Conservation (phyloP, 2,113 vertebrate genomes). For the Heteronetta atricapilla region DNA sequence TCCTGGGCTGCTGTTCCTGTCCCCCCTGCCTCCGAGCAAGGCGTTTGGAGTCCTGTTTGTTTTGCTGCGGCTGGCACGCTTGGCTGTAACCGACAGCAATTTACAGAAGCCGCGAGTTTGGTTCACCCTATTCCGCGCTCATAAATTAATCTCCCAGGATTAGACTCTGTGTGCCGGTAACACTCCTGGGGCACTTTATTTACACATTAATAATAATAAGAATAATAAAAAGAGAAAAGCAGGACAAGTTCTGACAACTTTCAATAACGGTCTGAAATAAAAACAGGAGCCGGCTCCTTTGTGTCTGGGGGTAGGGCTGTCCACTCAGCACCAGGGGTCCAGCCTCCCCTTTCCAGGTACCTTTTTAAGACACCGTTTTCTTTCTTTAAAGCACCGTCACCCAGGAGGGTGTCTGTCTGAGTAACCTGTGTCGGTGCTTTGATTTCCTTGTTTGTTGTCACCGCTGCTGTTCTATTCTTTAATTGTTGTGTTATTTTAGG, state of each 20-base stretch:
- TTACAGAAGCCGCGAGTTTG: not conserved
- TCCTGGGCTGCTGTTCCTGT: not conserved
- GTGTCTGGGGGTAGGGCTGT: conserved; percentile 8
- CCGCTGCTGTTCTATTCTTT: not conserved
- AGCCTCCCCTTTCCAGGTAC: conserved; percentile 7
- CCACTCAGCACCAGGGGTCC: not conserved
- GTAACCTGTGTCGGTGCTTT: not conserved
- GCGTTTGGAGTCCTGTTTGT: not conserved
- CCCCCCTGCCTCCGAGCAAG: not conserved
- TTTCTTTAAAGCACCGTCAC: not conserved
- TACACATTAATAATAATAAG: conserved; percentile 42
- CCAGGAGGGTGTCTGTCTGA: not conserved
- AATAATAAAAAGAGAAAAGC: conserved; percentile 31
- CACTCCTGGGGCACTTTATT: conserved; percentile 58
- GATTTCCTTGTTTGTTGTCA: not conserved
- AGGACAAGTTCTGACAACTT: conserved; percentile 70
- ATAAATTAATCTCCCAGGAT: conserved; percentile 62
- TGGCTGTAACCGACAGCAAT: conserved; percentile 2
- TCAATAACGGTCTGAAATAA: conserved; percentile 14
- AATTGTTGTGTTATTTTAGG: not conserved
- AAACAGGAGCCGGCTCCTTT: not conserved
- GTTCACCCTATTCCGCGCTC: conserved; percentile 29
- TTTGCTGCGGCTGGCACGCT: not conserved
- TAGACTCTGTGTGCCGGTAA: conserved; percentile 12
- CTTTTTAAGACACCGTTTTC: conserved; percentile 9